These are phyloP conservation scores for Conopomorpha cramerella DNA, from an alignment of 1,140 invertebrate species.

Conservation along the genomic window DNA sequence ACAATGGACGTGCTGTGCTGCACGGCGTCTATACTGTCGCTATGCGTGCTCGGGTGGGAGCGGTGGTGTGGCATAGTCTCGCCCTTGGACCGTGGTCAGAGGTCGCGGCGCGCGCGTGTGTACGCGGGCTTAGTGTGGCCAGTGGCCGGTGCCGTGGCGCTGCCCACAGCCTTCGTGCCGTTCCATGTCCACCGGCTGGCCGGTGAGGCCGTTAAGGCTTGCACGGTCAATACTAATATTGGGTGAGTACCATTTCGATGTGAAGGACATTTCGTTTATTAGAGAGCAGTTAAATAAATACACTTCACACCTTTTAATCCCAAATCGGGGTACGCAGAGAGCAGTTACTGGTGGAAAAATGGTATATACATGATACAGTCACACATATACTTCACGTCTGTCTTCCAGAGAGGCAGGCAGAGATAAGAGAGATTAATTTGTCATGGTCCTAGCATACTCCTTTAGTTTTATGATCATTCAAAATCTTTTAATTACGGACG, in stretches of 20 bases:
- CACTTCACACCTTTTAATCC: no score
- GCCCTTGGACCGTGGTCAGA: constrained; percentile 35
- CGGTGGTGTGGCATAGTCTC: constrained; percentile 66
- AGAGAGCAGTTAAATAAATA: no score
- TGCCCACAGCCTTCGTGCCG: constrained; percentile 34
- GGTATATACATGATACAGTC: no score
- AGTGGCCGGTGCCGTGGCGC: constrained; percentile 43
- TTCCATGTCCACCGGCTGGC: constrained; percentile 24
- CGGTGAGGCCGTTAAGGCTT: constrained; percentile 40
- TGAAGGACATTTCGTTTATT: constrained; percentile 2
- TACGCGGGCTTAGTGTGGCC: constrained; percentile 28
- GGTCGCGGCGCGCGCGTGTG: constrained; percentile 17
- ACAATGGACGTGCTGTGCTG: constrained; percentile 68
- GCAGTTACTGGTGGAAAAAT: no score
- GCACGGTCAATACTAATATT: constrained; percentile 64
- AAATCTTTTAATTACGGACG: no score
- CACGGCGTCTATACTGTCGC: constrained; percentile 67
- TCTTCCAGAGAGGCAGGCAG: no score
- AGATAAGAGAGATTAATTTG: no score
- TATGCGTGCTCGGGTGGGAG: constrained; percentile 68
- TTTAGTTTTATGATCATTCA: no score
- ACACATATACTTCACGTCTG: no score
- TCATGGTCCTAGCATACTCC: no score
- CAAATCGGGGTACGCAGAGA: no score
- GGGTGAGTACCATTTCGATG: constrained; percentile 27